Base-by-base conservation (phyloP, 2,113 vertebrate species). In the Raja brachyura region DNA sequence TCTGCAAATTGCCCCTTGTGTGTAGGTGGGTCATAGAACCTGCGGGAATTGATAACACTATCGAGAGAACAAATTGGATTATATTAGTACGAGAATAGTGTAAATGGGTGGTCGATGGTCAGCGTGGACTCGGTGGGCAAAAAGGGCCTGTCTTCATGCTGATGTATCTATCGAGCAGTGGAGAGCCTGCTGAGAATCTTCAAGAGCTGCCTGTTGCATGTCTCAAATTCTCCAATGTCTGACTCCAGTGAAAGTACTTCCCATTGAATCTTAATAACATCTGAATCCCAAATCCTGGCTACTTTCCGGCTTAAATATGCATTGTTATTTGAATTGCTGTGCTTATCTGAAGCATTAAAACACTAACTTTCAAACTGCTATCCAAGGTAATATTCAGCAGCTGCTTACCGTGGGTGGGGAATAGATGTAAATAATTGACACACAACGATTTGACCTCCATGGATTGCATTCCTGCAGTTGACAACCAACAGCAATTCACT, bases 341-440 rank as follows among this genome's bases (percentile, higher is more conserved):
- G 81, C 54, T 85, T 85, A 28, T 54, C 20, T 56, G 61, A 13
- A 63, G 83, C n/a, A n/a, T 88, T 31, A 28, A 88, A 63, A n/a
- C 28, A 88, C 83, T 28, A 83, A 88, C 28, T 31, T 63, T 31
- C 83, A 86, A 14, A 14, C 56, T 66, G 31, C 59, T 63, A 25
- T 63, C 1, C 83, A 88, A 59, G 59, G 63, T 16, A 28, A 33
- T 31, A 88, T 61, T 63, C 22, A 31, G 28, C 54, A 25, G 20
- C 11, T 88, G 59, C 59, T 31, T 31, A 31, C 14, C 4, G 5
- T 28, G 81, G 54, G 25, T n/a, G 56, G 56, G 39, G 54, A 48
- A 22, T 56, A 54, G 11, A 31, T 63, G 83, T 66, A 88, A 88
- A 88, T 88, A 63, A 88, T 66, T 88, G 39, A 88, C 83, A 88